phyloP scores from a whole-genome alignment of 23 tunicate genomes.

The Aplidium turbinatum region DNA sequence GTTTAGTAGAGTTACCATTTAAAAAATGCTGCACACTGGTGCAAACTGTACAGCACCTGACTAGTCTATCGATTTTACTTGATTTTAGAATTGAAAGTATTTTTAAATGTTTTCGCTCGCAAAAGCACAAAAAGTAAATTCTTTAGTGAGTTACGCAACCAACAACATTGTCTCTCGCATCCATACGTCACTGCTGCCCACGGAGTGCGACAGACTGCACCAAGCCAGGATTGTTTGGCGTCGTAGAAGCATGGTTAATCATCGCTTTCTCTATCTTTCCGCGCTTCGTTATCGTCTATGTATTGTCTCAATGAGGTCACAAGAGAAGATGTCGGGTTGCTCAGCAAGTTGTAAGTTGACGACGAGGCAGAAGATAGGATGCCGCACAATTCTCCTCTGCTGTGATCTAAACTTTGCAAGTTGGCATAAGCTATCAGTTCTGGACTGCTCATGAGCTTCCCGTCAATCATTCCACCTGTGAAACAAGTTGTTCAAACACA shows the following conservation, averaged over 20 bases:
- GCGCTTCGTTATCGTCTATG: neutral
- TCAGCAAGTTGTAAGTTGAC: slow-evolving; percentile 33
- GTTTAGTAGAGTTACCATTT: too few species aligned
- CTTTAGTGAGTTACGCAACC: neutral
- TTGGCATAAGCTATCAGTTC: slow-evolving; percentile 33
- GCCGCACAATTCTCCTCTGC: slow-evolving; percentile 22
- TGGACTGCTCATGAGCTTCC: slow-evolving; percentile 33
- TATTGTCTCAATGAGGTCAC: slow-evolving; percentile 15
- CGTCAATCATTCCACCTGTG: slow-evolving; percentile 55
- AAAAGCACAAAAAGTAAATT: neutral
- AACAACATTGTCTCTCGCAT: neutral
- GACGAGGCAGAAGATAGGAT: slow-evolving; percentile 26
- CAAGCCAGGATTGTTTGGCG: too few species aligned
- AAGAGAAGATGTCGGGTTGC: slow-evolving; percentile 16
- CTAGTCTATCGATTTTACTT: neutral
- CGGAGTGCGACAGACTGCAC: too few species aligned
- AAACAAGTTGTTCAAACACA: too few species aligned
- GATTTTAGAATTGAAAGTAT: neutral
- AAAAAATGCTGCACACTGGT: too few species aligned
- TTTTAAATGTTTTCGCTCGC: neutral
- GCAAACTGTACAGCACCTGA: too few species aligned
- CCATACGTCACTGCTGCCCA: too few species aligned
- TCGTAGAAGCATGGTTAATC: too few species aligned
- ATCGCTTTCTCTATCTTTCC: neutral
- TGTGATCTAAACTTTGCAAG: slow-evolving; percentile 25